Base-by-base conservation (phyloP, 2,888 invertebrate genomes). In the Lucinisca nassula region DNA sequence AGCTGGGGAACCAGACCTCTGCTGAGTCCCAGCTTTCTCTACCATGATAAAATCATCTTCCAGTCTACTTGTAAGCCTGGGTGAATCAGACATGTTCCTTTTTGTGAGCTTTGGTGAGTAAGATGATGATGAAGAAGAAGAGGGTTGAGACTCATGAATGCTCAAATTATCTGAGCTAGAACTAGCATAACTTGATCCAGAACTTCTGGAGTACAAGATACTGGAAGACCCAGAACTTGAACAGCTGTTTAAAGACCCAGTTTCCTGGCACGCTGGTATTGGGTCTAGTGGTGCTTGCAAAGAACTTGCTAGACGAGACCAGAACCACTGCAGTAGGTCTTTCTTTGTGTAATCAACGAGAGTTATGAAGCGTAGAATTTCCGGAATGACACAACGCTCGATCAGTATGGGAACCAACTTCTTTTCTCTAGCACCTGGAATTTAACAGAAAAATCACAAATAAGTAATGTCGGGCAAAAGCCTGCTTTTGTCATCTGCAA, bases 231-330 rank as follows among this genome's bases (percentile, higher is more conserved):
- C 14, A 24, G 27, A n/a, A 24, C n/a, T n/a, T n/a, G n/a, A n/a
- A 21, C 3, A 6, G 24, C 27, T 27, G 6, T 58, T n/a, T 21
- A 2, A 12, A 3, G 10, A 8, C 12, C 6, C 24, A 58, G 24
- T 4, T n/a, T n/a, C 37, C 81, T 61, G 12, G 32, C 27, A 32
- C 21, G 55, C 8, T 21, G 10, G 45, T 70, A 77, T 6, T 91
- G 82, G 72, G 17, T 97, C 97, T 91, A 97, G 94, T 35, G 97
- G 97, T 55, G 98, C 98, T 0, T 98, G 98, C 85, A 99, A 96
- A 37, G 98, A 97, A 89, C 98, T 98, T 30, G 98, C 98, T 88
- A 98, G 98, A 98, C 82, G 98, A 96, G 82, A 98, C 98, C 94
- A 98, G 97, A 32, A 98, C 97, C 75, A 95, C 37, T 94, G 93